Evolutionary conservation across 2,113 vertebrate species (phyloP).

Genomic region (Chascanopsetta lugubris): DNA sequence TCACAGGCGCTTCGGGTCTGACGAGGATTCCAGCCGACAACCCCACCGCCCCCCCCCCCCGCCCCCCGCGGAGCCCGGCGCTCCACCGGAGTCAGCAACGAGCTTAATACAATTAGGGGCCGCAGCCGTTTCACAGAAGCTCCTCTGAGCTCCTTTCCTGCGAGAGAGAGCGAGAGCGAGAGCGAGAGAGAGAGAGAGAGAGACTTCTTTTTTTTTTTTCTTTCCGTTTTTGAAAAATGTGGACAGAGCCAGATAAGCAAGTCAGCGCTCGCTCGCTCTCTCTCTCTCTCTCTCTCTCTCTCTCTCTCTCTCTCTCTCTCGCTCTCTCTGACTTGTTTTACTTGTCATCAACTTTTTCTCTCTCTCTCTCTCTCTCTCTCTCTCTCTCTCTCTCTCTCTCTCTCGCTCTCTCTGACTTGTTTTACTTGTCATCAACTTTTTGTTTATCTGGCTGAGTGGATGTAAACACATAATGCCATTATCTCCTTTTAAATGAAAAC

Average conservation of each 20-base stretch:
- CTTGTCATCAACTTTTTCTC: too few relatives aligned
- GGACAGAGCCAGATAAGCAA: slow-evolving; percentile 47
- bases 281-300: too few relatives aligned
- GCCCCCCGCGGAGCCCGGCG: slow-evolving; percentile 41
- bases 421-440: slow-evolving; percentile 13
- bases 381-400: slow-evolving; percentile 21
- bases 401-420: too few relatives aligned
- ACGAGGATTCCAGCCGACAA: slow-evolving; percentile 56
- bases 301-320: too few relatives aligned
- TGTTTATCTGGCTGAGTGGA: slow-evolving; percentile 13
- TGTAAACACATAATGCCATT: not conserved
- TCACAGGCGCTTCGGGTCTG: slow-evolving; percentile 57
- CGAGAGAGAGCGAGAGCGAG: slow-evolving; percentile 34
- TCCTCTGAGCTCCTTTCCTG: slow-evolving; percentile 32
- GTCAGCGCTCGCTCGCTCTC: too few relatives aligned
- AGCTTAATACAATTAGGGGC: slow-evolving; percentile 63
- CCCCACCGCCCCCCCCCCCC: too few relatives aligned
- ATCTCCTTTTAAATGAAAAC: not conserved
- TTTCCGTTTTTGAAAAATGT: slow-evolving; percentile 45
- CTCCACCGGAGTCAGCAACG: slow-evolving; percentile 57
- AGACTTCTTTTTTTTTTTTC: too few relatives aligned
- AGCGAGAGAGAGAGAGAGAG: too few relatives aligned
- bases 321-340: too few relatives aligned
- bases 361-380: too few relatives aligned
- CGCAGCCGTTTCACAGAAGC: slow-evolving; percentile 23